Base-by-base conservation (phyloP, 53 echinoderm and acorn worm genomes). In the Stichopus horrens region DNA sequence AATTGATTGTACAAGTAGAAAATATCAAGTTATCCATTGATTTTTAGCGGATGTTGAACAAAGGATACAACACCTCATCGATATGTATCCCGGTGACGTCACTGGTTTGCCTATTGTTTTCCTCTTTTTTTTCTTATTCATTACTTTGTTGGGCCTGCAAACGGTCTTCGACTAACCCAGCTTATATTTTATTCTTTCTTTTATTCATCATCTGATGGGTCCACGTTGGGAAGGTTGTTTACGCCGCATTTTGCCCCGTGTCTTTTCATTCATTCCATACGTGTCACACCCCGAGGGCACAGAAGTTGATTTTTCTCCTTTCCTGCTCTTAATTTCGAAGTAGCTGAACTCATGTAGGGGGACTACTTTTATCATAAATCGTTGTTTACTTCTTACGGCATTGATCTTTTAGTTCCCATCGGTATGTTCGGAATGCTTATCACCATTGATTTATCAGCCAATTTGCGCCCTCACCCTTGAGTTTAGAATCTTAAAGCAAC, bases 351-450 rank as follows among this genome's bases (percentile, higher is more conserved):
- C 81, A 81, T 23, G 58, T 21, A 57, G 21, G 9, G 21, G 81
- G 23, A 37, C 56, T n/a, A 81, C 81, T 81, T 81, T 81, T 81
- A 81, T 81, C 58, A 81, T 81, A 81, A 81, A 81, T 81, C 58
- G 22, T 81, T 81, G 81, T 81, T 81, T 81, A 81, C 57, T 20
- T 81, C 81, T 56, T 81, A 57, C 57, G 55, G 19, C 81, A 81
- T 81, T 57, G 81, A 81, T 55, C 81, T 81, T 81, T 58, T 56
- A 81, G 81, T 57, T 81, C 57, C 0, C 81, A 54, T 53, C 37
- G 81, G 57, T 57, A 81, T 81, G 81, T 58, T 81, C 57, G 81
- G 81, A 56, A 81, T 81, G 56, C 81, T 81, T 58, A 58, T 19
- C 81, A 53, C 18, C 81, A 81, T 57, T 81, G 81, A 81, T 81